These are phyloP conservation scores for Tarsius wallacei DNA, from an alignment of 2,797 vertebrate genomes.

Conservation along the genomic window DNA sequence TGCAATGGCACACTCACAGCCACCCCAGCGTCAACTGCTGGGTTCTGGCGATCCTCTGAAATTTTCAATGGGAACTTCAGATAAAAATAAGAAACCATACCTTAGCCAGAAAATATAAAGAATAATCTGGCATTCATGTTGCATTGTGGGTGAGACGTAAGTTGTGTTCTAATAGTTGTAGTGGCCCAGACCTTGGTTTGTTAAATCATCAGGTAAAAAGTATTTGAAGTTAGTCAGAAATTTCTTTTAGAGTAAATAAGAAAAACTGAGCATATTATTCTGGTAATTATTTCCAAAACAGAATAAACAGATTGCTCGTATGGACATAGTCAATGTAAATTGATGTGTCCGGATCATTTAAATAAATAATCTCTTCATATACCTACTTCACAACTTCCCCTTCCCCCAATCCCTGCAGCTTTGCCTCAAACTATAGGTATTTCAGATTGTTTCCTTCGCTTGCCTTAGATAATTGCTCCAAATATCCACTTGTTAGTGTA, in stretches of 20 bases:
- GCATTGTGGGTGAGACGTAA: slow-evolving; percentile 1
- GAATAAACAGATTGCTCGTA: slow-evolving; percentile 42
- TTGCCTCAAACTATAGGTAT: slow-evolving; percentile 48
- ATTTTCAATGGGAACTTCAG: slow-evolving; percentile 33
- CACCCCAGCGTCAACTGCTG: too few species aligned
- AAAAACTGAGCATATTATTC: slow-evolving; percentile 20
- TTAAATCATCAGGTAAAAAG: slow-evolving; percentile 58
- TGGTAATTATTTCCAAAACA: slow-evolving; percentile 57
- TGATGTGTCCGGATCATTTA: slow-evolving; percentile 5
- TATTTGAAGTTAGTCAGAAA: slow-evolving; percentile 36
- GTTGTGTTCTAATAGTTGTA: slow-evolving; percentile 50
- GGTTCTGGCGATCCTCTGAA: background rate
- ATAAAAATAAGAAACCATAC: slow-evolving; percentile 19
- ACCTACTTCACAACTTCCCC: background rate
- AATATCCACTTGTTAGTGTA: slow-evolving; percentile 50
- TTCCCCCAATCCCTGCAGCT: background rate
- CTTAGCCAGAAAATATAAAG: slow-evolving; percentile 52
- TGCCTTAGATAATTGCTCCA: slow-evolving; percentile 14
- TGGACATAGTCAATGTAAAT: background rate
- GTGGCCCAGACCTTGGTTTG: background rate
- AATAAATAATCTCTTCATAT: slow-evolving; percentile 62
- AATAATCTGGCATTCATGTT: slow-evolving; percentile 14
- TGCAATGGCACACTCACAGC: too few species aligned
- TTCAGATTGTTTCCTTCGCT: slow-evolving; percentile 46
- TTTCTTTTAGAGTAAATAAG: slow-evolving; percentile 50